Conservation (phyloP, 2,888 invertebrate species). For the Eutolmus rufibarbis region DNA sequence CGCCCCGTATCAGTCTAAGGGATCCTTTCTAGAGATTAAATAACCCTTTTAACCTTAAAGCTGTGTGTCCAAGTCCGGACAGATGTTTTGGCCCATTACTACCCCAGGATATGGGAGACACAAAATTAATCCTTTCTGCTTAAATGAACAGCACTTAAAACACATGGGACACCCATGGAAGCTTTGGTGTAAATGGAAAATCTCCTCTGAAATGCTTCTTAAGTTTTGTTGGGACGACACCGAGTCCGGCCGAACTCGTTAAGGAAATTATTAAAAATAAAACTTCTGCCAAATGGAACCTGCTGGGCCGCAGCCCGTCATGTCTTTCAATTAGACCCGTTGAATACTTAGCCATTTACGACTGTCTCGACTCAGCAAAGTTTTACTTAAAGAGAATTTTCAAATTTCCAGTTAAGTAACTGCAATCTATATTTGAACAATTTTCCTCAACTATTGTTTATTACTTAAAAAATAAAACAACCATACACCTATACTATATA, state of each 20-base stretch:
- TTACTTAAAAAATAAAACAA: too few relatives aligned
- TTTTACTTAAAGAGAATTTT: background rate
- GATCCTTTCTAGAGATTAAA: constrained; percentile 40
- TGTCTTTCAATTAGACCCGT: background rate
- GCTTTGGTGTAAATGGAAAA: constrained; percentile 25
- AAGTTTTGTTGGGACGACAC: constrained; percentile 5
- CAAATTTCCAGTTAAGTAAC: background rate
- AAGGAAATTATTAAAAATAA: constrained; percentile 17
- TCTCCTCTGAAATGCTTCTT: constrained; percentile 21
- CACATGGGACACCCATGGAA: constrained; percentile 31
- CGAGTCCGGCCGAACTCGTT: background rate
- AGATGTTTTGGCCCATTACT: constrained; percentile 42
- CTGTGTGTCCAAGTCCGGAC: constrained; percentile 40
- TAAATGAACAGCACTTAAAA: constrained; percentile 38
- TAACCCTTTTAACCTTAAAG: constrained; percentile 47
- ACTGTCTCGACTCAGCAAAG: background rate
- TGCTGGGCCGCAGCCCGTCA: background rate
- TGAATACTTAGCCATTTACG: background rate
- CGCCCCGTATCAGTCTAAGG: background rate
- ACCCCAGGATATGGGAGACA: constrained; percentile 33
- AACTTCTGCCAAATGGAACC: background rate
- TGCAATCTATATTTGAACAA: too few relatives aligned
- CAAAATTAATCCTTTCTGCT: constrained; percentile 42
- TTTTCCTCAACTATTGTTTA: too few relatives aligned
- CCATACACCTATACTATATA: too few relatives aligned